phyloP scores from a whole-genome alignment of 2,113 vertebrate genomes.

The Ammospiza nelsoni region DNA sequence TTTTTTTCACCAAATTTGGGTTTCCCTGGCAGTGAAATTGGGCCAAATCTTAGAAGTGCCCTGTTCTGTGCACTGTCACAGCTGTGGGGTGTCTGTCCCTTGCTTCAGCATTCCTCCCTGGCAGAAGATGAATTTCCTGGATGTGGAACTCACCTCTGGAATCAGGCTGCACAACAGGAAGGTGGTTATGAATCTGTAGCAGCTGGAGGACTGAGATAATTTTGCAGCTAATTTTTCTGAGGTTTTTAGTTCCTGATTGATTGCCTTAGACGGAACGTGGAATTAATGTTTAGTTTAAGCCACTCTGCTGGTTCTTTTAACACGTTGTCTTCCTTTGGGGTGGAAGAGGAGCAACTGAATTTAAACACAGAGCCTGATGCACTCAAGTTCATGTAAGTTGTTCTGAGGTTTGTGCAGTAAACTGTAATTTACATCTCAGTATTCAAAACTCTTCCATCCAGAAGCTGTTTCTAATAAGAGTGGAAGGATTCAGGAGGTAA shows the following conservation, averaged over 20 bases:
- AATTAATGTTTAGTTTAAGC: background rate
- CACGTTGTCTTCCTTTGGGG: background rate
- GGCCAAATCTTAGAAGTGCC: background rate
- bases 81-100: background rate
- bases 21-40: background rate
- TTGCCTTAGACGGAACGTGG: background rate
- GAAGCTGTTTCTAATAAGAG: background rate
- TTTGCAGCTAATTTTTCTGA: background rate
- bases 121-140: background rate
- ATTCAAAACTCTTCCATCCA: background rate
- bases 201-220: conserved; percentile 15
- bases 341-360: background rate
- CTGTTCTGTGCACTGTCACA: fast-evolving
- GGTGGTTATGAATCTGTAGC: background rate
- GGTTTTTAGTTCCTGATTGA: background rate
- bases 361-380: background rate
- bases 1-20: background rate
- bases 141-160: background rate
- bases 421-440: background rate
- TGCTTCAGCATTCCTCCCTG: background rate
- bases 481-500: background rate
- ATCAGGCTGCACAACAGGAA: background rate
- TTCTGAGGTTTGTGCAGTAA: background rate
- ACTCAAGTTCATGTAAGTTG: fast-evolving
- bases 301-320: background rate